Percentiles rank a stretch among this genome's conserved stretches.
phyloP scores from a whole-genome alignment of 1,140 invertebrate genomes.

The Stenopsyche tienmushanensis region DNA sequence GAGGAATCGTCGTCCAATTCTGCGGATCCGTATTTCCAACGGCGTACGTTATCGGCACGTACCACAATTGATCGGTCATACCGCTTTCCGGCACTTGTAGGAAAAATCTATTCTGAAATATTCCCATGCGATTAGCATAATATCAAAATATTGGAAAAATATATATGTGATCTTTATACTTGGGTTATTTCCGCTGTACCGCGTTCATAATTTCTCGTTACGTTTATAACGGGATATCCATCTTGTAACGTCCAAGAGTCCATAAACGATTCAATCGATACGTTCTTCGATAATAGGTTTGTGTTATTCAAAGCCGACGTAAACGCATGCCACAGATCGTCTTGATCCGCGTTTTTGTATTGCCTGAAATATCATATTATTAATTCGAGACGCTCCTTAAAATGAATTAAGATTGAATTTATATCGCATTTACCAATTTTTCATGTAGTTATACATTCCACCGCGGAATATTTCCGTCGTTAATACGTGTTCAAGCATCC shows the following conservation, averaged over 20 bases:
- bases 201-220: conserved; percentile 55
- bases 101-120: conserved; percentile 56
- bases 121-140: not conserved
- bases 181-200: conserved; percentile 55
- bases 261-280: conserved; percentile 71
- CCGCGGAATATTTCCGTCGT: conserved; percentile 67
- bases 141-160: not conserved
- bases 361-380: conserved; percentile 51
- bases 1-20: conserved; percentile 43
- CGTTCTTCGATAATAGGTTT: conserved; percentile 49
- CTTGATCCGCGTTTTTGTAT: conserved; percentile 67
- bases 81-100: conserved; percentile 39
- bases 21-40: conserved; percentile 34
- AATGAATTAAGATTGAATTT: conserved; percentile 31
- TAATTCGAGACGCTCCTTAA: too few species aligned
- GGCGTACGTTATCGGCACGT: conserved; percentile 50
- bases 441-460: conserved; percentile 64
- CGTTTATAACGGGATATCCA: conserved; percentile 78
- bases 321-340: conserved; percentile 71
- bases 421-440: conserved; percentile 50
- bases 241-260: conserved; percentile 79
- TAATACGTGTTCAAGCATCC: conserved; percentile 79
- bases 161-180: conserved; percentile 44
- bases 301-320: conserved; percentile 54
- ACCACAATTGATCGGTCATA: conserved; percentile 49